phyloP scores from a whole-genome alignment of 2,888 invertebrate genomes.

The Heliconius ismenius region DNA sequence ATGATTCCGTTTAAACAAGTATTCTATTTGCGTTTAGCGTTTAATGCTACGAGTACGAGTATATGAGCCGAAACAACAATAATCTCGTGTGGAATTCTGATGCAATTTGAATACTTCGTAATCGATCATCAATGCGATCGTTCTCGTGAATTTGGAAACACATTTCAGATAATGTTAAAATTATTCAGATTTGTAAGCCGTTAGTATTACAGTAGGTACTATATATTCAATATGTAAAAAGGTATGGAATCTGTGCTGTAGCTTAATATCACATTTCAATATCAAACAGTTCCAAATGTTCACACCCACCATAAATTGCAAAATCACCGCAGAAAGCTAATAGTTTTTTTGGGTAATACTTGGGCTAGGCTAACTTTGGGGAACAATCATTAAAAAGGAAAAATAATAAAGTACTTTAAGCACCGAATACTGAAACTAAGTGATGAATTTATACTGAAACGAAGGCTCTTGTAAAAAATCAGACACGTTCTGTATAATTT shows the following conservation, averaged over 20 bases:
- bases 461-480: too few species aligned
- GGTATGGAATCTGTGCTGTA: not conserved
- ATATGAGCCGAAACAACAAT: not conserved
- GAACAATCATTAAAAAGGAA: too few species aligned
- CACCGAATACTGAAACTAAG: too few species aligned
- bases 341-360: not conserved
- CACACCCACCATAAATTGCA: not conserved
- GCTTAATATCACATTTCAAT: not conserved
- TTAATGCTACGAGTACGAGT: too few species aligned
- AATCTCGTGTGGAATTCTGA: not conserved
- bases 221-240: not conserved
- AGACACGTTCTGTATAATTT: too few species aligned
- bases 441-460: too few species aligned
- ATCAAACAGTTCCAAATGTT: not conserved
- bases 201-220: too few species aligned
- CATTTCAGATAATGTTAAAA: not conserved
- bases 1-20: not conserved
- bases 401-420: too few species aligned
- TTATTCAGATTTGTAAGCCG: not conserved
- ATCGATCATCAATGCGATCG: not conserved
- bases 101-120: slow-evolving; percentile 1
- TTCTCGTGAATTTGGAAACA: not conserved
- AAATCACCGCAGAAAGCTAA: not conserved
- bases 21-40: not conserved
- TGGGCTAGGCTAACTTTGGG: not conserved